phyloP scores from a whole-genome alignment of 2,113 vertebrate species.

The Fulica atra region DNA sequence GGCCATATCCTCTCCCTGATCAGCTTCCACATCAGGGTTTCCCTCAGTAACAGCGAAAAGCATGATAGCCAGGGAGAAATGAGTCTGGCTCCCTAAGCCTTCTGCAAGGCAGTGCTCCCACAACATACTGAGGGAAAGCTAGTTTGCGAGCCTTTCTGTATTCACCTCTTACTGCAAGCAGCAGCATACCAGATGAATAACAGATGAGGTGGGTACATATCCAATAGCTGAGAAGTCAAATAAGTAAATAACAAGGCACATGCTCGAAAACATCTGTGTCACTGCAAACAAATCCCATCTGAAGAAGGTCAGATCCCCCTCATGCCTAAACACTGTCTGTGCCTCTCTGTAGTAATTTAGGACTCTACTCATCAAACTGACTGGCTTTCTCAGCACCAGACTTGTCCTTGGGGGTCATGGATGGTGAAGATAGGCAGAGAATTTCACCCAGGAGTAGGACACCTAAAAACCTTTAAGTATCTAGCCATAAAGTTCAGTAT shows the following conservation, averaged over 20 bases:
- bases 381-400: neutral
- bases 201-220: neutral
- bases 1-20: neutral
- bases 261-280: neutral
- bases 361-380: neutral
- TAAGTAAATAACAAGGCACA: neutral
- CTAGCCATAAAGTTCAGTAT: neutral
- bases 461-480: neutral
- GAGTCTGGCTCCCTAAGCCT: neutral
- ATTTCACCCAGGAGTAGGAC: neutral
- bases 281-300: neutral
- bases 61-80: neutral
- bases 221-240: neutral
- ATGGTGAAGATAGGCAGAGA: neutral
- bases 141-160: neutral
- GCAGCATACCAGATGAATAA: neutral
- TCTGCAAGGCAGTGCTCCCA: neutral
- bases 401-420: neutral
- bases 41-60: neutral
- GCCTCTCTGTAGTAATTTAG: neutral
- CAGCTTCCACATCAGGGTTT: neutral
- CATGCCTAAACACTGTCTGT: neutral
- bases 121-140: neutral
- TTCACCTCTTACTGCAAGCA: neutral
- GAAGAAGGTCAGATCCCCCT: neutral